A percentile compares a stretch with the other conserved stretches of the same genome.
These are phyloP conservation scores for Thunnus albacares DNA, from an alignment of 2,797 vertebrate genomes.

Conservation along the genomic window DNA sequence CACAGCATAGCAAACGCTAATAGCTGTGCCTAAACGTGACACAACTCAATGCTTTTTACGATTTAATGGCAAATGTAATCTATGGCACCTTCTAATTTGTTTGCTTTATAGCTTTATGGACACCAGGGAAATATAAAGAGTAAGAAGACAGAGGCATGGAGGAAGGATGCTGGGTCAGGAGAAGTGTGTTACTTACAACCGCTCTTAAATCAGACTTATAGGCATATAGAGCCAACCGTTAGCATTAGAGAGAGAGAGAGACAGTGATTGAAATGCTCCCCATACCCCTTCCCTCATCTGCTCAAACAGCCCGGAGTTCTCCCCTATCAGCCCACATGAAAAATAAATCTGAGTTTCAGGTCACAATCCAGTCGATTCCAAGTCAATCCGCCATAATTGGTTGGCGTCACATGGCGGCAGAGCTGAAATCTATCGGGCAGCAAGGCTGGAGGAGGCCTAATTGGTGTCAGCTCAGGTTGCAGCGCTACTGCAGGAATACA, in stretches of 20 bases:
- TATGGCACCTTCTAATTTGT: slow-evolving; percentile 75
- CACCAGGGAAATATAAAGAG: slow-evolving; percentile 75
- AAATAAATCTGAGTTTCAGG: slow-evolving; percentile 88
- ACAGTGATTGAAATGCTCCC: slow-evolving; percentile 85
- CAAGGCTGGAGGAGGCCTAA: slow-evolving; percentile 80
- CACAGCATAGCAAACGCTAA: slow-evolving; percentile 60
- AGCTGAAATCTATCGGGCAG: slow-evolving; percentile 81
- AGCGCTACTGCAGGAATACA: slow-evolving; percentile 66
- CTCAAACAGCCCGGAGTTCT: slow-evolving; percentile 71
- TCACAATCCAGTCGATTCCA: slow-evolving; percentile 85
- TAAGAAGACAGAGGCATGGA: slow-evolving; percentile 42
- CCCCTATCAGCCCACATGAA: slow-evolving; percentile 78
- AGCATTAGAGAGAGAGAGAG: slow-evolving; percentile 69
- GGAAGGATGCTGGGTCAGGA: slow-evolving; percentile 79
- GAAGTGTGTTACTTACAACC: slow-evolving; percentile 74
- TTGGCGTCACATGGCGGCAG: slow-evolving; percentile 76
- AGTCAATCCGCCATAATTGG: slow-evolving; percentile 87
- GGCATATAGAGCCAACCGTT: slow-evolving; percentile 70
- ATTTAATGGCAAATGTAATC: slow-evolving; percentile 78
- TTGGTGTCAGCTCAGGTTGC: slow-evolving; percentile 87
- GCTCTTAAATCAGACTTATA: slow-evolving; percentile 83
- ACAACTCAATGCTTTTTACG: slow-evolving; percentile 69
- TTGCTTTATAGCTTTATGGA: slow-evolving; percentile 74
- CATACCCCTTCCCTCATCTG: slow-evolving; percentile 68
- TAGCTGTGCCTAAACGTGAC: slow-evolving; percentile 69